A percentile compares a stretch with the other conserved stretches of the same genome.
Conservation (phyloP, 2,888 invertebrate species). For the Phaedon cochleariae region DNA sequence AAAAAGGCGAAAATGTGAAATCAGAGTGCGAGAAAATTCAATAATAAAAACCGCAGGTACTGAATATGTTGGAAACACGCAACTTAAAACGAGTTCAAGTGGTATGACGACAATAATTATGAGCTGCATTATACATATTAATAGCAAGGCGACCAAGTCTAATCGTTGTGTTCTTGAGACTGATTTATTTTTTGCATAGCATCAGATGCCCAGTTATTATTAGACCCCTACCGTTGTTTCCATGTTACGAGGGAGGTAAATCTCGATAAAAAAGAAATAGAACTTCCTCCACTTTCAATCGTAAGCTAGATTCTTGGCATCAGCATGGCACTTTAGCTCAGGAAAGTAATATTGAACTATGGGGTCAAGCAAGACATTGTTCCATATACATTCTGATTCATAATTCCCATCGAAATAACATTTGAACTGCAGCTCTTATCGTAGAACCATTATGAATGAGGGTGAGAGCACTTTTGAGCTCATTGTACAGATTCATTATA, state of each 20-base stretch:
- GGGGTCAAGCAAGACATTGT: too few species aligned
- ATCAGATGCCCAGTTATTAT: slow-evolving; percentile 23
- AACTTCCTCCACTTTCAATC: background rate
- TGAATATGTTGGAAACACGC: slow-evolving; percentile 26
- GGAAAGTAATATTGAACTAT: too few species aligned
- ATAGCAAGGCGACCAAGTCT: slow-evolving; percentile 12
- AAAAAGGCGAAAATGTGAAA: slow-evolving; percentile 9
- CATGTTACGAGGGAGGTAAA: slow-evolving; percentile 10
- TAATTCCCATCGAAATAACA: too few species aligned
- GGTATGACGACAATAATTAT: slow-evolving; percentile 23
- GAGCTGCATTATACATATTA: slow-evolving; percentile 25
- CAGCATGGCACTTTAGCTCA: too few species aligned
- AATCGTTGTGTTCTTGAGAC: slow-evolving; percentile 18
- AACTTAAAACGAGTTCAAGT: slow-evolving; percentile 23
- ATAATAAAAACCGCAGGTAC: slow-evolving; percentile 14
- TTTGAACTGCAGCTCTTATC: too few species aligned
- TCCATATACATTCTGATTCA: too few species aligned
- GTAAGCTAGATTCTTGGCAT: too few species aligned
- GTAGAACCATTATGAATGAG: too few species aligned
- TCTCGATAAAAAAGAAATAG: background rate
- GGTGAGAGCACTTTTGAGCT: too few species aligned
- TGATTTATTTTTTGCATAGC: slow-evolving; percentile 17
- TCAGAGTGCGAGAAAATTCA: slow-evolving; percentile 13
- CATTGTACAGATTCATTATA: too few species aligned
- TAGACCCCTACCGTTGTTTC: slow-evolving; percentile 20